Base-by-base conservation (phyloP, 1,140 invertebrate genomes). In the Himalopsyche phryganea region DNA sequence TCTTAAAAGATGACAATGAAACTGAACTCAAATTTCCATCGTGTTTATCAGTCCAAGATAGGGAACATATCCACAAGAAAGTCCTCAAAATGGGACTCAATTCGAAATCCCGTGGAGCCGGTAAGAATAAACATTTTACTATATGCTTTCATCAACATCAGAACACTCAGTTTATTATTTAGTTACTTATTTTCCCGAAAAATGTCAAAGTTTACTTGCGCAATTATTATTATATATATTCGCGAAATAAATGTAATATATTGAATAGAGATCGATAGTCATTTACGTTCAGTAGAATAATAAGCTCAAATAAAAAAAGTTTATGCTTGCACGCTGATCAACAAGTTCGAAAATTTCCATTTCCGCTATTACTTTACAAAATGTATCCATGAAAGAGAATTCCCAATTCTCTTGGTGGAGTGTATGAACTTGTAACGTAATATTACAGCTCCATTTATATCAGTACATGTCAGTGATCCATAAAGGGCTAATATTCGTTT, bases 1-100 rank as follows among this genome's bases (percentile, higher is more conserved):
- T 90, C 61, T 66, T 84, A 18, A 74, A 71, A 38, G 71, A 81
- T 56, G 78, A 80, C 62, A 84, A 86, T 66, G 80, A 82, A 60
- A 76, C 74, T 0, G 76, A 78, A 53, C 64, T 76, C 4, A 81
- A 83, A 61, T 90, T 91, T 73, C 88, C 89, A 18, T 87, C 87
- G 5, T 89, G 87, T 6, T 79, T 92, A 33, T 87, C 82, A 15
- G 81, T 85, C 1, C 81, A 83, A 60, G 88, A 92, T 68, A 78
- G 90, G 68, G 87, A 84, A n/a, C 91, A 89, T 67, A 82, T 92
- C 47, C 90, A 92, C 71, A 74, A 82, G 57, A 74, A 86, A 14
- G 84, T 81, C 1, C 71, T 68, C 4, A 74, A 82, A 58, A 70
- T 87, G 56, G 87, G 86, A 0, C 68, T 92, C 1, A 87, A 89